A percentile compares a stretch with the other conserved stretches of the same genome.
Conservation (phyloP, 2,888 invertebrate species). For the Biston betularia region DNA sequence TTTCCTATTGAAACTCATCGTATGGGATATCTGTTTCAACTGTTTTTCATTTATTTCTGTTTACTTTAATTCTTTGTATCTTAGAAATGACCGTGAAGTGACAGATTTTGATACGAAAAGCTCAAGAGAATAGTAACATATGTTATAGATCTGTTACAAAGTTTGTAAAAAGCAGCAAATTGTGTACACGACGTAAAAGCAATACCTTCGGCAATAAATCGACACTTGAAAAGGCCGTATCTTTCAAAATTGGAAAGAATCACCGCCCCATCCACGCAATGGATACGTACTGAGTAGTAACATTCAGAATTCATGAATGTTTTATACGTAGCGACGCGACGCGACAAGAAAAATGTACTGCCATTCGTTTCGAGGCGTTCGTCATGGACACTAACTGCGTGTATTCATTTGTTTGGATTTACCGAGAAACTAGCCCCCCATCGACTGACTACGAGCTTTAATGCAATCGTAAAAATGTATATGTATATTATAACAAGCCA, state of each 20-base stretch:
- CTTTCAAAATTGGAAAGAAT: conserved; percentile 61
- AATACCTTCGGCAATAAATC: conserved; percentile 54
- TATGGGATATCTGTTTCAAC: background rate
- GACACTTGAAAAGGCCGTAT: conserved; percentile 54
- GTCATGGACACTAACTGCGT: conserved; percentile 82
- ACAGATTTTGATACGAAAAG: background rate
- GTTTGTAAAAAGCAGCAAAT: conserved; percentile 36
- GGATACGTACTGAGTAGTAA: conserved; percentile 70
- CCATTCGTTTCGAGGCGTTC: conserved; percentile 75
- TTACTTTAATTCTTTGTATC: background rate
- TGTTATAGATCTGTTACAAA: conserved; percentile 32
- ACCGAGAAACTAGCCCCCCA: conserved; percentile 70
- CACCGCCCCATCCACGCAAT: conserved; percentile 62
- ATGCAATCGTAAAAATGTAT: conserved; percentile 68
- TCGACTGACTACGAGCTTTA: conserved; percentile 55
- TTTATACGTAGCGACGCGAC: conserved; percentile 68
- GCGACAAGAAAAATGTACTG: conserved; percentile 79
- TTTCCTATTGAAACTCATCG: conserved; percentile 5
- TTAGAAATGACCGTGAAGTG: background rate
- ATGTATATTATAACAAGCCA: no score
- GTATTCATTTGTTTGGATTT: conserved; percentile 79
- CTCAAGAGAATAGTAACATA: conserved; percentile 21
- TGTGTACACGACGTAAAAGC: conserved; percentile 47
- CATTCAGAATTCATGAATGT: conserved; percentile 81
- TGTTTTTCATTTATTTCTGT: background rate